These are phyloP conservation scores for Microcebus murinus DNA, from an alignment of 2,113 vertebrate species.

Conservation along the genomic window DNA sequence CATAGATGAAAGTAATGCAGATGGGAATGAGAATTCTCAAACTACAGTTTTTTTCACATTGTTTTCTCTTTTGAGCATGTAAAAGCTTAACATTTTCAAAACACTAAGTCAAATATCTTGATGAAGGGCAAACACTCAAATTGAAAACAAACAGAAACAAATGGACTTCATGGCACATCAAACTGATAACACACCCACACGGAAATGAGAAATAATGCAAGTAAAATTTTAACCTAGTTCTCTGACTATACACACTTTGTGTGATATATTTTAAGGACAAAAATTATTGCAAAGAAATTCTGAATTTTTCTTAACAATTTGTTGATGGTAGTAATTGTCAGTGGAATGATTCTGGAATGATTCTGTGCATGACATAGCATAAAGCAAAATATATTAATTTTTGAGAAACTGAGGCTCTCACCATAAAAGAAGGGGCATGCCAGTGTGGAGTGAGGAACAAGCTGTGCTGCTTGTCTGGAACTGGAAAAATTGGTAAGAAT, in stretches of 20 bases:
- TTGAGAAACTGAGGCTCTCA: background rate
- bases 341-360: background rate
- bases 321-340: background rate
- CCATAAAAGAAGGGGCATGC: background rate
- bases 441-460: background rate
- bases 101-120: too few species aligned
- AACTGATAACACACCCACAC: background rate
- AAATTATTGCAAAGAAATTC: background rate
- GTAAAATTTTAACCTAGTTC: background rate
- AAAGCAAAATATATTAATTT: background rate
- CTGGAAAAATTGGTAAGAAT: rapidly evolving
- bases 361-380: rapidly evolving
- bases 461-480: background rate
- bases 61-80: background rate
- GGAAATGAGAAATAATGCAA: background rate
- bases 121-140: background rate
- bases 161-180: background rate
- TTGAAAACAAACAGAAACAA: background rate
- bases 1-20: background rate
- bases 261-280: background rate
- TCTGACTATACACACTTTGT: background rate
- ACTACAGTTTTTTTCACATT: background rate
- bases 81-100: background rate
- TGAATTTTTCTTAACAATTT: background rate
- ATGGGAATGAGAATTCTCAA: background rate